Percentiles rank a stretch among this genome's conserved stretches.
Evolutionary conservation across 2,113 vertebrate genomes (phyloP).

Genomic region (Artemisiospiza belli): DNA sequence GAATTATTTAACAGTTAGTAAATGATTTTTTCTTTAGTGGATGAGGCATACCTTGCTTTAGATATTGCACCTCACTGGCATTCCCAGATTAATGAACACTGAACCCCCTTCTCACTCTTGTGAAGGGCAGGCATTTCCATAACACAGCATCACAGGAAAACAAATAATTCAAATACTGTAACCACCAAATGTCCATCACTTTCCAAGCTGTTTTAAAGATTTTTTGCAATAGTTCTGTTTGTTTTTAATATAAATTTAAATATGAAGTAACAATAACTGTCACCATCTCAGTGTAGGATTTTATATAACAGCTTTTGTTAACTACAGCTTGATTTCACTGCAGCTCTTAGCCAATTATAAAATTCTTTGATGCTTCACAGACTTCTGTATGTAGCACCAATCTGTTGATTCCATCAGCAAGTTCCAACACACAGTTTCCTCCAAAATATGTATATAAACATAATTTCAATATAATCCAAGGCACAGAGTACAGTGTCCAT

Average conservation of each 20-base stretch:
- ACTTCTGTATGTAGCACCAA: not conserved
- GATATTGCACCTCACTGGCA: not conserved
- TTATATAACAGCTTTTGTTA: not conserved
- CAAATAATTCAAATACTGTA: not conserved
- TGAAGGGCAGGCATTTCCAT: not conserved
- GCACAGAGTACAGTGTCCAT: not conserved
- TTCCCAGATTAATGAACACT: not conserved
- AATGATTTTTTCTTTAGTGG: not conserved
- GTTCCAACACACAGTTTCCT: not conserved
- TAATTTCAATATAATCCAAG: not conserved
- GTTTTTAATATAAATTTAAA: not conserved
- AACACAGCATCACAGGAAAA: not conserved
- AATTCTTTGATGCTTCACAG: not conserved
- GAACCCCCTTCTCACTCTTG: not conserved
- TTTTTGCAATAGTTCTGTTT: not conserved
- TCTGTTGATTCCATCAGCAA: not conserved
- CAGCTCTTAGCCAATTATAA: not conserved
- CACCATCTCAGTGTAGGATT: not conserved
- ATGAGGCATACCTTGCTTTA: not conserved
- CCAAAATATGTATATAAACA: not conserved
- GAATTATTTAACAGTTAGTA: not conserved
- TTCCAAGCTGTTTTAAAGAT: not conserved
- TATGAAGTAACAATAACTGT: not conserved
- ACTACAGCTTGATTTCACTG: not conserved
- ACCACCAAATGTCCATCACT: not conserved